Evolutionary conservation across 2,113 vertebrate genomes (phyloP).

Genomic region (Sceloporus undulatus): DNA sequence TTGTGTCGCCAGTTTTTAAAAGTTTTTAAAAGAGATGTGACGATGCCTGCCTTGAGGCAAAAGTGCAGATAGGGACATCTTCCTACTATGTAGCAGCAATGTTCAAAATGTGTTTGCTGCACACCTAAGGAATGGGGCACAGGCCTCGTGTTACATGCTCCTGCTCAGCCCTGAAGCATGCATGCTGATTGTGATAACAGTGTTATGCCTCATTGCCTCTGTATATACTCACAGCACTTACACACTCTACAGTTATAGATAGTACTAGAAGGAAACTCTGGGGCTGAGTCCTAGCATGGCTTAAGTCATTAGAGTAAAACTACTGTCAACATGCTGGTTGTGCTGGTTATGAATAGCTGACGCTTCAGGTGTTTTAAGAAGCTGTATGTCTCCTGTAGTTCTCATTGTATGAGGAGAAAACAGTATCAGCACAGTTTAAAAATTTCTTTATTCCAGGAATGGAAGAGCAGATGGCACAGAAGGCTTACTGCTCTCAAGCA

Average conservation of each 20-base stretch:
- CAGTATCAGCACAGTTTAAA: neutral
- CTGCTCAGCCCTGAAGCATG: neutral
- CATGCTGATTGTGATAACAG: neutral
- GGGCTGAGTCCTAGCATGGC: neutral
- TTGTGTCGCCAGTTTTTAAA: neutral
- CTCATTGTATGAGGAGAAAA: neutral
- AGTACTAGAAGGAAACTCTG: too few relatives aligned
- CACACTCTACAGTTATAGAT: neutral
- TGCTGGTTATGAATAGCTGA: neutral
- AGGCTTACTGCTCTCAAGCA: neutral
- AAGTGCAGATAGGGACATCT: neutral
- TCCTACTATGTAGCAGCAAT: neutral
- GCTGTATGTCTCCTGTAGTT: neutral
- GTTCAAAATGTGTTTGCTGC: neutral
- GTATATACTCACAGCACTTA: neutral
- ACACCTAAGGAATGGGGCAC: neutral
- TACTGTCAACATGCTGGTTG: neutral
- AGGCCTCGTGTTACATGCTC: neutral
- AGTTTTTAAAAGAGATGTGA: too few relatives aligned
- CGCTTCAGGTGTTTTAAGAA: neutral
- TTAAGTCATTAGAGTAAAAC: neutral
- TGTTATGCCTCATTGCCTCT: neutral
- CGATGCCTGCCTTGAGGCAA: neutral
- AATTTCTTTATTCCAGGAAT: neutral
- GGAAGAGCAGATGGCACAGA: conserved; percentile 11